Evolutionary conservation across 2,797 vertebrate species (phyloP), one percentile per base, ranked within the genome.

Genomic region (Triplophysa bombifrons): DNA sequence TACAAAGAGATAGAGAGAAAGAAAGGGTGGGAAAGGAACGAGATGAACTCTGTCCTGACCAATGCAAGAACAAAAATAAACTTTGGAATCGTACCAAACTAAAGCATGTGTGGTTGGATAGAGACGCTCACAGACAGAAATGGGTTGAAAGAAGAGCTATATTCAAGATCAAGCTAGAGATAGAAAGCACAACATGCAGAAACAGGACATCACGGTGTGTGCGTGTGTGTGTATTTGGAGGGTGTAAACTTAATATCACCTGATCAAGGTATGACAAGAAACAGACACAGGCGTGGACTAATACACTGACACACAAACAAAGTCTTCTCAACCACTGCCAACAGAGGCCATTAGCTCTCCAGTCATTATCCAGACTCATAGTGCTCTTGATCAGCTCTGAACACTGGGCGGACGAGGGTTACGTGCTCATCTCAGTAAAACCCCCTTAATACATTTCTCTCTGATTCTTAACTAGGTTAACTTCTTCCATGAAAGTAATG

Each of bases 41-140:
- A 64, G 67, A 41, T 74, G 60, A 77, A 75, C 58, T 66, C 48
- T 25, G 75, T 58, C 50, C 73, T 25, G 7, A 58, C 50, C 68
- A 69, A 51, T 53, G 22, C 27, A 41, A 13, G 0, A 44, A 22
- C 34, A 2, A 44, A 76, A 69, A 38, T 64, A 46, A 82, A 74
- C 72, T 72, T 70, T 76, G 50, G 46, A 79, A 56, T 55, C 48
- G 9, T 22, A 74, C 72, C 76, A 76, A 65, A 74, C 61, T 68
- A 68, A 56, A 53, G n/a, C 19, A 53, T 14, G 74, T 60, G 34
- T 67, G 70, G 17, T 8, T 41, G 34, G 25, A 60, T 38, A 63
- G 60, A 63, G 60, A 17, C 20, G 38, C n/a, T 25, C 16, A 53
- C 46, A 41, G 55, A 34, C 22, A 56, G 2, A 27, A 55, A 72